Base-by-base conservation (phyloP, 2,888 invertebrate genomes). In the Aphrophora alni region DNA sequence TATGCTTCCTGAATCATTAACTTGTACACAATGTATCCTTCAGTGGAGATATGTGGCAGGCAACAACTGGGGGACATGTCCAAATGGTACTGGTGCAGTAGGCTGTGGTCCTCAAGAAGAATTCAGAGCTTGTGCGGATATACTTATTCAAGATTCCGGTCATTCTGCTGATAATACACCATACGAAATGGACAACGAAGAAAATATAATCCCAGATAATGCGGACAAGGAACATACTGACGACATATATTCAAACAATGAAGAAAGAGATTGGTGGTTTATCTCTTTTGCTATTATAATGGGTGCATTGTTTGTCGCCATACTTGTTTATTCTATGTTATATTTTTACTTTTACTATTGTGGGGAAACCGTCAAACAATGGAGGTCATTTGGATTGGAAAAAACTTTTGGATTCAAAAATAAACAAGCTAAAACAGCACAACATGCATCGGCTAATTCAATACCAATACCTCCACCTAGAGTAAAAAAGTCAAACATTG, bases 51-150 rank as follows among this genome's bases (percentile, higher is more conserved):
- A 97, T 88, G 91, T 95, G 79, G 96, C 97, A 71, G 84, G 88
- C 1, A 95, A 95, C 86, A 95, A 95, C 87, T 96, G 95, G 95
- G 95, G 95, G 0, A 90, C 90, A 17, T 95, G 95, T 86, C 90
- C 90, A 0, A 92, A 94, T 86, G 94, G 94, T 0, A 92, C 92
- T 73, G 95, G 94, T 38, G 93, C 93, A 0, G 93, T 97, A 0
- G 97, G 97, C 0, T 97, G 97, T 86, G 97, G 97, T 0, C 94
- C 94, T 0, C 97, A 97, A 87, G 97, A 97, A 87, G 95, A 96
- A 86, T 97, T 97, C 86, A 91, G 96, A 25, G 94, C 95, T 0
- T 96, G 96, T 85, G 93, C 96, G 0, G 96, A 97, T 86, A 93
- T 96, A 71, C 90, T 93, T 21, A 93, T 97, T 59, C 92, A 92